Evolutionary conservation across 2,797 vertebrate genomes (phyloP).

Genomic region (Alectoris magna): DNA sequence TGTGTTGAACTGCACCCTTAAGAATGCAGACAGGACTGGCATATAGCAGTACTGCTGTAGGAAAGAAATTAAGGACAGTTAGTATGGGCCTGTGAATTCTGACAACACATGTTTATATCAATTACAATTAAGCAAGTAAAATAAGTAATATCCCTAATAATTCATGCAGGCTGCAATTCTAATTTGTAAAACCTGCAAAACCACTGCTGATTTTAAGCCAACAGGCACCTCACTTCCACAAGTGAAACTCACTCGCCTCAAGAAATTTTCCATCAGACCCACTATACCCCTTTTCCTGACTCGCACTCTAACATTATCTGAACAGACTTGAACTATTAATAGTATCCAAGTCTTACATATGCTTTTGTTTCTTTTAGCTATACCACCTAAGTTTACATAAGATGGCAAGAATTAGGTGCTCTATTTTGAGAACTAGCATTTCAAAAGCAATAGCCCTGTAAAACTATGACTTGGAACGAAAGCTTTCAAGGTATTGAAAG

Average conservation of each 20-base stretch:
- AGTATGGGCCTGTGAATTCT: conserved; percentile 99
- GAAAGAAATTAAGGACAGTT: conserved; percentile 99
- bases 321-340: conserved; percentile 81
- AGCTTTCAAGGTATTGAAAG: conserved; percentile 79
- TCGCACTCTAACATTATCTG: conserved; percentile 77
- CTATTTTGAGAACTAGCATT: conserved; percentile 74
- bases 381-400: conserved; percentile 71
- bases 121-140: conserved; percentile 90
- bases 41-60: conserved; percentile 99
- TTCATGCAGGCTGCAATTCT: conserved; percentile 86
- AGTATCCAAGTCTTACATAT: conserved; percentile 75
- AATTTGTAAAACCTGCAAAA: conserved; percentile 82
- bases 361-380: conserved; percentile 74
- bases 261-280: conserved; percentile 81
- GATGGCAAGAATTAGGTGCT: conserved; percentile 78
- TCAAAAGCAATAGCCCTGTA: conserved; percentile 78
- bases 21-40: conserved; percentile 99
- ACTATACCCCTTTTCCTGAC: conserved; percentile 80
- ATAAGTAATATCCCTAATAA: conserved; percentile 83
- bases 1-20: conserved; percentile 99
- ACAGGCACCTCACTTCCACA: conserved; percentile 78
- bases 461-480: conserved; percentile 72
- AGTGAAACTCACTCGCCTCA: conserved; percentile 79
- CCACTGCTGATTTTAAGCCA: conserved; percentile 75
- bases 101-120: conserved; percentile 94